A percentile compares a stretch with the other conserved stretches of the same genome.
These are phyloP conservation scores for Piaya cayana DNA, from an alignment of 2,113 vertebrate genomes.

Conservation along the genomic window DNA sequence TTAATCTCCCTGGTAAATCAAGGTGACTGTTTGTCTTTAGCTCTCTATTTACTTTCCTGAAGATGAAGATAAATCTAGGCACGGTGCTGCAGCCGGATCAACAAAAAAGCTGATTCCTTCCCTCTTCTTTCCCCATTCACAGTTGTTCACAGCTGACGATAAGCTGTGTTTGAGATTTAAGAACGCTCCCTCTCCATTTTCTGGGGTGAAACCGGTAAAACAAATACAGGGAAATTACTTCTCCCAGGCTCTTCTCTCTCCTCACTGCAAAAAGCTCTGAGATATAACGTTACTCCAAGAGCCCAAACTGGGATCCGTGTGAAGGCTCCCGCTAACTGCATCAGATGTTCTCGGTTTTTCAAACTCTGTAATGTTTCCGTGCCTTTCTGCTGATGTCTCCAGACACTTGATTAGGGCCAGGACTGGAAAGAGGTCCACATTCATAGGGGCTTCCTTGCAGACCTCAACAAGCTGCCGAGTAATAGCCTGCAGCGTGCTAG, in stretches of 20 bases:
- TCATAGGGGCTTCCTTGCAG: not conserved
- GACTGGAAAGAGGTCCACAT: not conserved
- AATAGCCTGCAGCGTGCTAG: not conserved
- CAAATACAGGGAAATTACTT: not conserved
- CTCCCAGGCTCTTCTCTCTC: not conserved
- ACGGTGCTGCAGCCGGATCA: not conserved
- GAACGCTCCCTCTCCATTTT: not conserved
- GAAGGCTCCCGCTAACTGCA: not conserved
- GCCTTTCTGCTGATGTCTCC: not conserved
- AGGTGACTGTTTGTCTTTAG: not conserved
- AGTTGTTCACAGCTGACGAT: fast-evolving
- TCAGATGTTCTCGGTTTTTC: not conserved
- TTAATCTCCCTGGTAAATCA: not conserved
- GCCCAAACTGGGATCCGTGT: fast-evolving
- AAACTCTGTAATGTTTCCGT: not conserved
- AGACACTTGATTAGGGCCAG: not conserved
- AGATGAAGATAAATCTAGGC: not conserved
- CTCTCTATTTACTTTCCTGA: not conserved
- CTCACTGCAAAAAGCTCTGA: not conserved
- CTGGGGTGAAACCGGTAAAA: not conserved
- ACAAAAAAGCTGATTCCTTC: no score
- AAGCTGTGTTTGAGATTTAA: not conserved
- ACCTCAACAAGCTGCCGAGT: not conserved
- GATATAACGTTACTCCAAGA: not conserved
- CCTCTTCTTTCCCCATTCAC: not conserved